These are phyloP conservation scores for Cotesia chilonis DNA, from an alignment of 1,140 invertebrate species.

Conservation along the genomic window DNA sequence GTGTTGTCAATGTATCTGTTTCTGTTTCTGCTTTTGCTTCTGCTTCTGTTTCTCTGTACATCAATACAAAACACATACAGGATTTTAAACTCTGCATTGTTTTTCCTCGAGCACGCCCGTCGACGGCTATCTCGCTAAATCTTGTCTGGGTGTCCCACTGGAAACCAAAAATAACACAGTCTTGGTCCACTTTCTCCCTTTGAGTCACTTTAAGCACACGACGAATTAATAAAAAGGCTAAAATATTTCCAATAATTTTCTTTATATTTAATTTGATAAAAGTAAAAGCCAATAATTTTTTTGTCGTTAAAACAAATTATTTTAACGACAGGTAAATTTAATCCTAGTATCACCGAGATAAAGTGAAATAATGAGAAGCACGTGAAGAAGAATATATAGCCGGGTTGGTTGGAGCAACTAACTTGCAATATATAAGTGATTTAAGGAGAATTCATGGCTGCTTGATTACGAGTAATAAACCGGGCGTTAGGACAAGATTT, in stretches of 20 bases:
- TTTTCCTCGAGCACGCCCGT: constrained; percentile 22
- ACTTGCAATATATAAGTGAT: constrained; percentile 57
- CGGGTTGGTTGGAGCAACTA: constrained; percentile 2
- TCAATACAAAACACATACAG: background rate
- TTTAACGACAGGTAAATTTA: too few species aligned
- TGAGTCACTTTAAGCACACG: background rate
- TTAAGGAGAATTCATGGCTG: constrained; percentile 63
- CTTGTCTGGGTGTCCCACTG: constrained; percentile 18
- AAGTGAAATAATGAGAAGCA: constrained; percentile 1
- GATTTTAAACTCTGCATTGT: constrained; percentile 22
- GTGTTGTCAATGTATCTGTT: background rate
- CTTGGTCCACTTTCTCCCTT: constrained; percentile 42
- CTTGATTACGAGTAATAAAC: constrained; percentile 66
- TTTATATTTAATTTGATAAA: too few species aligned
- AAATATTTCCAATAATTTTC: too few species aligned
- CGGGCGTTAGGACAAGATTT: constrained; percentile 63
- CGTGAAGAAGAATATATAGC: background rate
- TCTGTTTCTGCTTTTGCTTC: too few species aligned
- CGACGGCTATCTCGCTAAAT: constrained; percentile 31
- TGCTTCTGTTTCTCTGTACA: too few species aligned
- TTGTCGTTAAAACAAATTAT: too few species aligned
- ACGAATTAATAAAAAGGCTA: background rate
- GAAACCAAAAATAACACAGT: constrained; percentile 22
- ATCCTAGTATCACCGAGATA: too few species aligned
- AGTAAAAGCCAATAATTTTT: too few species aligned